Percentiles rank a stretch among this genome's conserved stretches.
These are phyloP conservation scores for Perizoma flavofasciatum DNA, from an alignment of 2,888 invertebrate species.

Conservation along the genomic window DNA sequence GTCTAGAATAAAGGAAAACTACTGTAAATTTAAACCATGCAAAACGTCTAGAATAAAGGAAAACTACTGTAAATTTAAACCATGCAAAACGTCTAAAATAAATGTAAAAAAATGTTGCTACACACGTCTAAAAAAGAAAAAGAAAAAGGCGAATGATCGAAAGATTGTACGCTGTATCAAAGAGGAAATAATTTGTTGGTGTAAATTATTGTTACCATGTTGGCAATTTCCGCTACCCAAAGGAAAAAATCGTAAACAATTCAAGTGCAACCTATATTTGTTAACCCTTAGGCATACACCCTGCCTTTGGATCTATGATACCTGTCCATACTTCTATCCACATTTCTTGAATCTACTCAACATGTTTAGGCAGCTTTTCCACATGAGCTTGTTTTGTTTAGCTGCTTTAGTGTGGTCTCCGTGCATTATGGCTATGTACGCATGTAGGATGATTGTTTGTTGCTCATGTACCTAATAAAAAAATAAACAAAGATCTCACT, in stretches of 20 bases:
- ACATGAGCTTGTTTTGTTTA: constrained; percentile 3
- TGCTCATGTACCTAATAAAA: not conserved
- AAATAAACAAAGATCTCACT: not conserved
- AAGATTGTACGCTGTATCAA: not conserved
- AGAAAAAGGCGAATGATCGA: not conserved
- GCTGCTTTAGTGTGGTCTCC: constrained; percentile 21
- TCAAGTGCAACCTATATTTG: constrained; percentile 3
- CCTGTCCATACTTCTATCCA: constrained; percentile 12
- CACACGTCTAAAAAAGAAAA: no score
- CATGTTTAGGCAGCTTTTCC: not conserved
- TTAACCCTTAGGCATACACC: constrained; percentile 9
- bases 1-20: no score
- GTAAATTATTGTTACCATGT: no score
- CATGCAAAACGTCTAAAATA: no score
- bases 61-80: no score
- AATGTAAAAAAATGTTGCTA: no score
- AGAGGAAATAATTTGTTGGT: no score
- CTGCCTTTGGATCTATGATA: constrained; percentile 3
- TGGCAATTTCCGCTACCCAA: no score
- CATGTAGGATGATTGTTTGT: not conserved
- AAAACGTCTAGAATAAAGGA: no score
- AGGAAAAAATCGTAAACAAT: not conserved
- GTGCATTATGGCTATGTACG: constrained; percentile 10
- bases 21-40: no score
- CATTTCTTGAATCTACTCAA: not conserved